A percentile compares a stretch with the other conserved stretches of the same genome.
phyloP scores from a whole-genome alignment of 2,797 vertebrate species.

The Hephaestus fuliginosus region DNA sequence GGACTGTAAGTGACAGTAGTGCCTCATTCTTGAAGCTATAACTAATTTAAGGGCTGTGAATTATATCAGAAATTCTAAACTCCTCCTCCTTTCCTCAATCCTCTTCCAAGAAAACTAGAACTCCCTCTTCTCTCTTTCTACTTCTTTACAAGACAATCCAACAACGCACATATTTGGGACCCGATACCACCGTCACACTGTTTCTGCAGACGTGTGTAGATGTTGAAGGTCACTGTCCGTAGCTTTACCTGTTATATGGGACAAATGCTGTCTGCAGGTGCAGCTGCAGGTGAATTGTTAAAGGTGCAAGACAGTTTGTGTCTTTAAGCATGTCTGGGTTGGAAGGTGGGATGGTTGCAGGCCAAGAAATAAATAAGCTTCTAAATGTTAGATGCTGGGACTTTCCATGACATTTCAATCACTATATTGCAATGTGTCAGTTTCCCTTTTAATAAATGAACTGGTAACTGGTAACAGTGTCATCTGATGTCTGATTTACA shows the following conservation, averaged over 20 bases:
- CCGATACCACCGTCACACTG: background rate
- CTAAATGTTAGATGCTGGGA: conserved; percentile 15
- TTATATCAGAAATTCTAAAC: background rate
- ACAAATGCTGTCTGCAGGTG: background rate
- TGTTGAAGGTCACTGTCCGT: background rate
- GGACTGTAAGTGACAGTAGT: conserved; percentile 55
- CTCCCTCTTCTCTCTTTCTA: conserved; percentile 2
- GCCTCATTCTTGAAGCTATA: conserved; percentile 67
- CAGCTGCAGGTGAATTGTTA: background rate
- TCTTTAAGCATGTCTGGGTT: conserved; percentile 3
- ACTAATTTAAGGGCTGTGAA: conserved; percentile 57
- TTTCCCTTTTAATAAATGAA: conserved; percentile 61
- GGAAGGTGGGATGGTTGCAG: background rate
- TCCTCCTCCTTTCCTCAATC: background rate
- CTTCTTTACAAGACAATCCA: conserved; percentile 30
- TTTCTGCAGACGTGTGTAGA: background rate
- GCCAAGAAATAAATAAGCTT: conserved; percentile 19
- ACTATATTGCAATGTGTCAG: conserved; percentile 19
- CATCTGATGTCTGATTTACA: conserved; percentile 38
- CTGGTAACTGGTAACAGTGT: background rate
- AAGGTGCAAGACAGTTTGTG: background rate
- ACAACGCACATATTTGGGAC: conserved; percentile 20
- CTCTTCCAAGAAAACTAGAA: background rate
- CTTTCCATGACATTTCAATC: conserved; percentile 42
- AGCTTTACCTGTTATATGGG: conserved; percentile 11